Conservation (phyloP, 2,797 vertebrate genomes). For the Sebastes hubbsi region DNA sequence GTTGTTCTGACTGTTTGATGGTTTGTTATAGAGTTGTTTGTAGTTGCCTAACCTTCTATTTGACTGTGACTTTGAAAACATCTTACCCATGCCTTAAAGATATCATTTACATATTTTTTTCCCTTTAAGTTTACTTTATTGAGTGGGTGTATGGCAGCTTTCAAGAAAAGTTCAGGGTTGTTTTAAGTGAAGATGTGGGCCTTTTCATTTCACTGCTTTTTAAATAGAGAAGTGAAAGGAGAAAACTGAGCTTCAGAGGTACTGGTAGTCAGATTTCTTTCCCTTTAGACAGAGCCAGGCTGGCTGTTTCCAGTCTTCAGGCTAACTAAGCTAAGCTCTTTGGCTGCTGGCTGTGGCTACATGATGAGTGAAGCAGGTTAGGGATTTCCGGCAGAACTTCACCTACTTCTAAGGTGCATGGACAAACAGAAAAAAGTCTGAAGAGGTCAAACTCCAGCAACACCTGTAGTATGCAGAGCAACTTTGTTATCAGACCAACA, state of each 20-base stretch:
- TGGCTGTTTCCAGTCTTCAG: background rate
- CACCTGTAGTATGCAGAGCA: background rate
- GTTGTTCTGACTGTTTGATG: background rate
- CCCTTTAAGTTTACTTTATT: background rate
- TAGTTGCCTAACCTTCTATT: background rate
- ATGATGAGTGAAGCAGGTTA: background rate
- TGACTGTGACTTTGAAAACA: slow-evolving; percentile 17
- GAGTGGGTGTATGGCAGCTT: background rate
- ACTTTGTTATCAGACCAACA: too few relatives aligned
- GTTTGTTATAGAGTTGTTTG: background rate
- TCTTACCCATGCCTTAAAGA: background rate
- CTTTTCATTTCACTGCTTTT: slow-evolving; percentile 11
- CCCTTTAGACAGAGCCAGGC: background rate
- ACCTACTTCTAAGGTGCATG: background rate
- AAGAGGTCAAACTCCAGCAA: background rate
- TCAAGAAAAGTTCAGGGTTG: background rate
- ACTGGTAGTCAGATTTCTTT: background rate
- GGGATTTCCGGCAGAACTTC: background rate
- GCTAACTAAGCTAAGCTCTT: background rate
- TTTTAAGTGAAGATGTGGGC: background rate
- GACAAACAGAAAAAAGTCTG: background rate
- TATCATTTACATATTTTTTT: background rate
- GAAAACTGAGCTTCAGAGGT: background rate
- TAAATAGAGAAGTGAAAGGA: slow-evolving; percentile 8
- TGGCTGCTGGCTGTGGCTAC: too few relatives aligned